Evolutionary conservation across 2,888 invertebrate species (phyloP).

Genomic region (Cantharis rufa): DNA sequence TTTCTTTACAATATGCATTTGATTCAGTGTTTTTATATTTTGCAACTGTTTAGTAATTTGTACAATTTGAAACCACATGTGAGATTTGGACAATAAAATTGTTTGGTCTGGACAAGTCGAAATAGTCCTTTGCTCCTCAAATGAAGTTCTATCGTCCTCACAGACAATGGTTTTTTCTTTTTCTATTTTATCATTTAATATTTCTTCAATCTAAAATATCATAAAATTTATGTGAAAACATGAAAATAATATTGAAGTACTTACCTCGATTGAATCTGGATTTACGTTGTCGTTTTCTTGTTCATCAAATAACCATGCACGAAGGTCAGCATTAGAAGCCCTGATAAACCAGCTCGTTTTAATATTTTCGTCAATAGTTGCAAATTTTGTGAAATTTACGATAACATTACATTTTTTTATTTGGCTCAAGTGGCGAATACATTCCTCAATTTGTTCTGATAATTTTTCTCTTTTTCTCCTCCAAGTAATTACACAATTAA

Average conservation of each 20-base stretch:
- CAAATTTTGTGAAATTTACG: constrained; percentile 39
- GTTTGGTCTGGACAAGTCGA: not conserved
- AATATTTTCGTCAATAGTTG: constrained; percentile 36
- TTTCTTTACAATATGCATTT: not conserved
- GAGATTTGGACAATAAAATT: not conserved
- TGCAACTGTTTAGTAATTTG: not conserved
- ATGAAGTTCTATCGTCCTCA: too few relatives aligned
- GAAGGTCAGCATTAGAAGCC: constrained; percentile 32
- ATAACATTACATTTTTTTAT: constrained; percentile 51
- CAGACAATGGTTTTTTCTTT: too few relatives aligned
- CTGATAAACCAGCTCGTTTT: constrained; percentile 52
- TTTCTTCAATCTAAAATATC: not conserved
- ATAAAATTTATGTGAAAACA: too few relatives aligned
- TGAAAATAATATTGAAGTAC: too few relatives aligned
- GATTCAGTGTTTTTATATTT: not conserved
- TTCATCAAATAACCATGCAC: constrained; percentile 39
- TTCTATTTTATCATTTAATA: not conserved
- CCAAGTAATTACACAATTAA: not conserved
- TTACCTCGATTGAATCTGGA: not conserved
- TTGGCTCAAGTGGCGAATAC: constrained; percentile 21
- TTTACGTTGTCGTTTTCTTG: not conserved
- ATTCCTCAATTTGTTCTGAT: constrained; percentile 1
- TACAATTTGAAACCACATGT: not conserved
- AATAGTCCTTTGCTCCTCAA: not conserved
- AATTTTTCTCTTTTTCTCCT: not conserved